A percentile compares a stretch with the other conserved stretches of the same genome.
These are phyloP conservation scores for Dastarcus helophoroides DNA, from an alignment of 2,888 invertebrate genomes.

Conservation along the genomic window DNA sequence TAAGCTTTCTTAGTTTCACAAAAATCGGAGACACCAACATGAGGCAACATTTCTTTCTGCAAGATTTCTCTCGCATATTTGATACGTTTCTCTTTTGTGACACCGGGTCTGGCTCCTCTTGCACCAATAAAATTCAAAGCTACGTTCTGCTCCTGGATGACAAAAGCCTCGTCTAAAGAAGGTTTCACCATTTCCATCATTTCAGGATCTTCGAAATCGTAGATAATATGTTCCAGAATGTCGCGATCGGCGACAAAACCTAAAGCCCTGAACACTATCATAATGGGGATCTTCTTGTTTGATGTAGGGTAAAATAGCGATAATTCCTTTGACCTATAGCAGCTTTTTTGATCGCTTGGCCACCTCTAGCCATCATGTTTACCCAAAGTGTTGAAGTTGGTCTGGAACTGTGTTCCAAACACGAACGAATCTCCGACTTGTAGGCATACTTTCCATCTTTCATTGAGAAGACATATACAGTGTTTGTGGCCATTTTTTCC, in stretches of 20 bases:
- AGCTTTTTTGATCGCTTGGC: constrained; percentile 96
- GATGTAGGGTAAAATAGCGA: constrained; percentile 96
- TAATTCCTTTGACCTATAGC: constrained; percentile 97
- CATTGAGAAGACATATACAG: constrained; percentile 99
- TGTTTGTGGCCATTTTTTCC: constrained; percentile 99
- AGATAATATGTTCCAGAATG: constrained; percentile 98
- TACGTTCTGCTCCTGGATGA: constrained; percentile 98
- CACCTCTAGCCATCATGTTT: constrained; percentile 98
- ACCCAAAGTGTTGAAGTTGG: constrained; percentile 98
- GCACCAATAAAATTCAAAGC: constrained; percentile 98
- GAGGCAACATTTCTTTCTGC: constrained; percentile 99
- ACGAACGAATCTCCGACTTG: constrained; percentile 96
- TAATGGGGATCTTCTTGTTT: constrained; percentile 99
- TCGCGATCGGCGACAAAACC: constrained; percentile 99
- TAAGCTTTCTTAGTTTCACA: constrained; percentile 99
- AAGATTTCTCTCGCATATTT: constrained; percentile 99
- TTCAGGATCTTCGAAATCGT: constrained; percentile 99
- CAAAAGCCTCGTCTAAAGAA: constrained; percentile 97
- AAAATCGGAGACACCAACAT: constrained; percentile 98
- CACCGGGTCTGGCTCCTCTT: constrained; percentile 93
- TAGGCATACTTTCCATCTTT: constrained; percentile 99
- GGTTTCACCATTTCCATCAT: constrained; percentile 99
- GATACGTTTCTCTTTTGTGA: constrained; percentile 96
- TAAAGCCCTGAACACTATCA: constrained; percentile 98
- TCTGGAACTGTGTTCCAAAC: constrained; percentile 82